Base-by-base conservation (phyloP, 1,140 invertebrate genomes). In the Drosophila parvula region DNA sequence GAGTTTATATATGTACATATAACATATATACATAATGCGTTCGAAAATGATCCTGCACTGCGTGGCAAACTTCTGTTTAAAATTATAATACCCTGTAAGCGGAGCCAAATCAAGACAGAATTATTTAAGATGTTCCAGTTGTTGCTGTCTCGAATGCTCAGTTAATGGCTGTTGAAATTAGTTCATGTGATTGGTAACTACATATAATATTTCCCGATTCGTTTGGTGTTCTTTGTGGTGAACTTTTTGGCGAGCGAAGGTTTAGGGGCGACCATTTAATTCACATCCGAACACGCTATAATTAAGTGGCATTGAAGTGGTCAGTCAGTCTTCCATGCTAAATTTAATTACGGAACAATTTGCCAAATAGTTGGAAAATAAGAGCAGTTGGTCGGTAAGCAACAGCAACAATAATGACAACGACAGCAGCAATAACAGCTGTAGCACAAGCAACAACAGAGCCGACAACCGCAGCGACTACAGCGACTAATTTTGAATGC, bases 401-500 rank as follows among this genome's bases (percentile, higher is more conserved):
- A 62, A 27, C 28, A 55, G 22, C 45, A 78, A 58, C 48, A 76
- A 44, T 43, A 61, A 62, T 56, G 63, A 53, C 43, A 59, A 56
- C 47, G 68, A 57, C 58, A 60, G 27, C 73, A 45, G 43, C 44
- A 61, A 18, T 62, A 69, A 47, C 65, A 75, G 16, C 48, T 56
- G 16, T 58, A 47, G 18, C 47, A 70, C 30, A 32, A 41, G 28
- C 48, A 80, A 65, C 47, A 85, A 71, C 69, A 81, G 22, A 55
- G 63, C 55, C 69, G 59, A 73, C 74, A 88, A 79, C 83, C 83
- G 63, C 82, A 88, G 64, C 82, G 74, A 71, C 61, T 85, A 85
- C 82, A 86, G 79, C 79, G 78, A 88, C 83, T 79, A 79, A 86
- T 88, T 88, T 88, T 65, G 36, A 82, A 88, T 88, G 83, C 83